These are phyloP conservation scores for Clusia tigrina DNA, from an alignment of 2,888 invertebrate species.

Conservation along the genomic window DNA sequence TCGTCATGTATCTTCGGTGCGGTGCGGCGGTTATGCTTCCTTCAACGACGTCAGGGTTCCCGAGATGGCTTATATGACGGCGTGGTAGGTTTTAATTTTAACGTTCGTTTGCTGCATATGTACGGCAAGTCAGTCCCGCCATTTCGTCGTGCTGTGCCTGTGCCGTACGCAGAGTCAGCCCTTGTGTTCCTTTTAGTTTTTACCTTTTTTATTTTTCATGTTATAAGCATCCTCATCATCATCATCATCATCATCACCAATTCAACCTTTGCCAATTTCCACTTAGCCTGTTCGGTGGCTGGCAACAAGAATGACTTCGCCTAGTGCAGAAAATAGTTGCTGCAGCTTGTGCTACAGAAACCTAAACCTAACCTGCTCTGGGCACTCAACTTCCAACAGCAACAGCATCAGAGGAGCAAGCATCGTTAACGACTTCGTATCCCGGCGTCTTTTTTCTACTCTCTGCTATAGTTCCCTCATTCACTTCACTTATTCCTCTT, in stretches of 20 bases:
- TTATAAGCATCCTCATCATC: slow-evolving; percentile 20
- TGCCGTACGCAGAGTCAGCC: neutral
- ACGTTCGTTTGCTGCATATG: no score
- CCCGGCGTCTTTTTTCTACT: neutral
- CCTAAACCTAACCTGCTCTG: slow-evolving; percentile 3
- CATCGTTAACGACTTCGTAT: neutral
- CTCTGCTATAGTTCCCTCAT: neutral
- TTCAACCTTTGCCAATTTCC: neutral
- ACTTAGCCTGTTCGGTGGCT: slow-evolving; percentile 4
- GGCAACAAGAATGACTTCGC: slow-evolving; percentile 3
- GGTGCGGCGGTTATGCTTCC: no score
- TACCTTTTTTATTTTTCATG: neutral
- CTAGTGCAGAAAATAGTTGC: neutral
- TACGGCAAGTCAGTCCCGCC: neutral
- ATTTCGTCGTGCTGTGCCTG: neutral
- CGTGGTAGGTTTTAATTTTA: no score
- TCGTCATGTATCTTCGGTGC: neutral
- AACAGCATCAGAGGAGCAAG: neutral
- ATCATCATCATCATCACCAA: slow-evolving; percentile 19
- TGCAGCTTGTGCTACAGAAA: slow-evolving; percentile 22
- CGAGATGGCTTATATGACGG: neutral
- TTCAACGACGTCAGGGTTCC: neutral
- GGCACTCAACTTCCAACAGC: neutral
- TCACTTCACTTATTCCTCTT: neutral
- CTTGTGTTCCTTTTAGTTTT: no score